Conservation (phyloP, 2,888 invertebrate species). For the Galerucella calmariensis region DNA sequence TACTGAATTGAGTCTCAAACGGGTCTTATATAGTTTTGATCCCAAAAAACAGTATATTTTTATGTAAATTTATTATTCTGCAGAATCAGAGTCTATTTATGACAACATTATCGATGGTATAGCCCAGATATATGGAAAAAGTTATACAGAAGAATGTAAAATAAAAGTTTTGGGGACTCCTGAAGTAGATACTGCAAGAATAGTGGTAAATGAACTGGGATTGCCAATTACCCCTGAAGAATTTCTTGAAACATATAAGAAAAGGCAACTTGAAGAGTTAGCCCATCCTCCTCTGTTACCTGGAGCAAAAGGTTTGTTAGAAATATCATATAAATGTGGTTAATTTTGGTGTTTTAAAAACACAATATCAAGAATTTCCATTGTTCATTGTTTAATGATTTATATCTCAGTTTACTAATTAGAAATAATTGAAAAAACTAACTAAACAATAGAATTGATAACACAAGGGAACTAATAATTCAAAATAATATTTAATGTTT, state of each 20-base stretch:
- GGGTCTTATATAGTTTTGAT: too few species aligned
- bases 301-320: conserved; percentile 62
- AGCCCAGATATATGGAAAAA: conserved; percentile 77
- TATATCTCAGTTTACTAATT: too few species aligned
- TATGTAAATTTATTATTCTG: conserved; percentile 19
- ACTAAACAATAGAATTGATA: too few species aligned
- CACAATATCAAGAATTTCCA: too few species aligned
- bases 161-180: conserved; percentile 68
- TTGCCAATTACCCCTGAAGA: conserved; percentile 73
- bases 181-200: conserved; percentile 66
- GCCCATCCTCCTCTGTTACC: conserved; percentile 70
- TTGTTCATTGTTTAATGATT: too few species aligned
- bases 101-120: conserved; percentile 78
- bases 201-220: conserved; percentile 68
- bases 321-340: background rate
- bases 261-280: conserved; percentile 66
- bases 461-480: background rate
- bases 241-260: conserved; percentile 67
- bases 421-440: too few species aligned
- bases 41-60: background rate
- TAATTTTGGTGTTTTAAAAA: too few species aligned
- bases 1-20: too few species aligned
- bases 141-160: conserved; percentile 80
- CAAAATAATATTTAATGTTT: background rate
- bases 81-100: conserved; percentile 86